Base-by-base conservation (phyloP, 2,797 vertebrate species). In the Ptychobarbus kaznakovi region DNA sequence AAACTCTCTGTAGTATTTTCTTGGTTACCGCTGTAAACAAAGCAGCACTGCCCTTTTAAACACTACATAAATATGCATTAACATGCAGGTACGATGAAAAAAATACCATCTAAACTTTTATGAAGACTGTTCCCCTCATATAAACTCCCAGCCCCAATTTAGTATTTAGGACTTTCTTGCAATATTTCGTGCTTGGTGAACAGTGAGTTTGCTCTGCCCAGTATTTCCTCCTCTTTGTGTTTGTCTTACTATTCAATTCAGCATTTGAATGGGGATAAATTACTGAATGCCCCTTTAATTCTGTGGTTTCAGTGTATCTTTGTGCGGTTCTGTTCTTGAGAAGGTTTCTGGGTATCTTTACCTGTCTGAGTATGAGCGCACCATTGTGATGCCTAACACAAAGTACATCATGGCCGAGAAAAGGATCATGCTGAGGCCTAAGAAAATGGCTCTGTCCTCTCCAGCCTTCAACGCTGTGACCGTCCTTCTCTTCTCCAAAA, bases 341-440 rank as follows among this genome's bases (percentile, higher is more conserved):
- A 56, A 49, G 11, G 38, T 32, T 16, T 56, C 35, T 25, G 8
- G 72, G 10, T 28, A 70, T n/a, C 6, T 16, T 38, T 95, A 98
- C 98, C 97, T 98, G 91, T 98, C 97, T 90, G 97, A 95, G 93
- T 98, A 97, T 0, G 97, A 97, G 74, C 97, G 97, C 61, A 98
- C 93, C 63, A 98, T 91, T 0, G 97, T 98, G 92, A 98, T 97
- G 73, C 97, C 97, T 93, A 98, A 94, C 65, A 99, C 95, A 28
- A 98, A 99, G 93, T 97, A 98, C 96, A 97, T 98, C 97, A 98
- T 97, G 92, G 97, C 91, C 7, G 98, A 97, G 81, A 96, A 93
- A 86, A 97, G 90, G 93, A 99, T 96, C 97, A 99, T 99, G 91
- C 96, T 92, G 91, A 99, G 94, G 77, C 97, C 97, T 6, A 99